Conservation (phyloP, 30 jellyfish, hydroid and myxozoan species). For the Aurelia sp. region DNA sequence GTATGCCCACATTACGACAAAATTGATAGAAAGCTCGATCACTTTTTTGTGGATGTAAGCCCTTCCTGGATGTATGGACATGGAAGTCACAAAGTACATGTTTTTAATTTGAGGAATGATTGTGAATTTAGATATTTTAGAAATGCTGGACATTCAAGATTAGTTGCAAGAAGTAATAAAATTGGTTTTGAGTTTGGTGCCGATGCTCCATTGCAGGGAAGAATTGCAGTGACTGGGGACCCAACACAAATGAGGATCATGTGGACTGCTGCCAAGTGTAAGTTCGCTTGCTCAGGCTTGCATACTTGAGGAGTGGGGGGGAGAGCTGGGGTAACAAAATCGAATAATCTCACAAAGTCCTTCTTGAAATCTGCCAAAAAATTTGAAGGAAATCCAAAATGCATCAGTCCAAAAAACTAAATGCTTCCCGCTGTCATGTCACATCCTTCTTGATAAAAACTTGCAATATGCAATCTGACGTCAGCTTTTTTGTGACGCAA, state of each 20-base stretch:
- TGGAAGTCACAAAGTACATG: slow-evolving; percentile 79
- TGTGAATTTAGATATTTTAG: slow-evolving; percentile 92
- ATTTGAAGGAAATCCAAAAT: too few relatives aligned
- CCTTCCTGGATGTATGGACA: slow-evolving; percentile 79
- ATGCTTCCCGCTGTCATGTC: too few relatives aligned
- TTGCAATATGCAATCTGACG: too few relatives aligned
- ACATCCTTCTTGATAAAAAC: too few relatives aligned
- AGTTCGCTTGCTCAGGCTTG: neutral
- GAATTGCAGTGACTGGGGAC: slow-evolving; percentile 86
- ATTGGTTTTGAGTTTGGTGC: slow-evolving; percentile 76
- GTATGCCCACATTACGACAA: slow-evolving; percentile 80
- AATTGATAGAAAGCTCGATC: slow-evolving; percentile 73
- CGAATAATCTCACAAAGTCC: too few relatives aligned
- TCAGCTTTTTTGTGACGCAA: too few relatives aligned
- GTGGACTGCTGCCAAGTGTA: slow-evolving; percentile 98
- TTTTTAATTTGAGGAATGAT: slow-evolving; percentile 81
- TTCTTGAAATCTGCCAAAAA: too few relatives aligned
- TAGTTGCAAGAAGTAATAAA: slow-evolving; percentile 89
- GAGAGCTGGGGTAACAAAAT: too few relatives aligned
- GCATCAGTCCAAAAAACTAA: too few relatives aligned
- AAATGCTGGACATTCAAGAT: slow-evolving; percentile 39
- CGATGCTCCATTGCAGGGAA: slow-evolving; percentile 91
- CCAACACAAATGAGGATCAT: slow-evolving; percentile 95
- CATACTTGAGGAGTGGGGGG: too few relatives aligned
- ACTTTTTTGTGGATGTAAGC: slow-evolving; percentile 67